Evolutionary conservation across 1,140 invertebrate species (phyloP).

Genomic region (Drosophila rufa): DNA sequence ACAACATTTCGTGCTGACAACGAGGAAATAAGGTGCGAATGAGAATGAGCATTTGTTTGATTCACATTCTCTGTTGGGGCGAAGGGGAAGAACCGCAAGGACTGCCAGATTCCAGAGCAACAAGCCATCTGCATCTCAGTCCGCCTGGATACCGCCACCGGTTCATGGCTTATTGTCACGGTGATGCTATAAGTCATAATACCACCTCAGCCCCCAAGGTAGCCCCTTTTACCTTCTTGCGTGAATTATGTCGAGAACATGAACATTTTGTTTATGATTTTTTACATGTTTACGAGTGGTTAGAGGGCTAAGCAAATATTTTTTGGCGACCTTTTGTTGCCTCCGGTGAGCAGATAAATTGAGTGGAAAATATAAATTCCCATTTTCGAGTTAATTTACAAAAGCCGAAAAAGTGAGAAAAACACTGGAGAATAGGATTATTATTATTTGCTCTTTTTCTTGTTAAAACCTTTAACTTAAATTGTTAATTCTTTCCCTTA

Average conservation of each 20-base stretch:
- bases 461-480: background rate
- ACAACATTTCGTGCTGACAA: slow-evolving; percentile 84
- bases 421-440: background rate
- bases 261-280: slow-evolving; percentile 68
- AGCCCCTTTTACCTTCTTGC: slow-evolving; percentile 8
- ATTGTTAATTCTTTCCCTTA: no score
- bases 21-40: slow-evolving; percentile 79
- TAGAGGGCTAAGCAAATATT: slow-evolving; percentile 24
- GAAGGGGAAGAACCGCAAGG: background rate
- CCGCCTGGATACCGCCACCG: slow-evolving; percentile 49
- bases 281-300: slow-evolving; percentile 42
- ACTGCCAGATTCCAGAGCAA: slow-evolving; percentile 22
- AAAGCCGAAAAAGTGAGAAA: background rate
- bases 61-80: slow-evolving; percentile 35
- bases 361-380: slow-evolving; percentile 35
- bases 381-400: slow-evolving; percentile 31
- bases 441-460: background rate
- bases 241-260: slow-evolving; percentile 66
- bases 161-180: slow-evolving; percentile 75
- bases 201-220: slow-evolving; percentile 12
- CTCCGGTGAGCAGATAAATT: background rate
- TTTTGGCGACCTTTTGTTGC: slow-evolving; percentile 23
- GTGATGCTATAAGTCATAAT: slow-evolving; percentile 79
- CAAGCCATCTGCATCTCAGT: slow-evolving; percentile 27
- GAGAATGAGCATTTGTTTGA: slow-evolving; percentile 70